Evolutionary conservation across 2,888 invertebrate species (phyloP).

Genomic region (Sepiola atlantica): DNA sequence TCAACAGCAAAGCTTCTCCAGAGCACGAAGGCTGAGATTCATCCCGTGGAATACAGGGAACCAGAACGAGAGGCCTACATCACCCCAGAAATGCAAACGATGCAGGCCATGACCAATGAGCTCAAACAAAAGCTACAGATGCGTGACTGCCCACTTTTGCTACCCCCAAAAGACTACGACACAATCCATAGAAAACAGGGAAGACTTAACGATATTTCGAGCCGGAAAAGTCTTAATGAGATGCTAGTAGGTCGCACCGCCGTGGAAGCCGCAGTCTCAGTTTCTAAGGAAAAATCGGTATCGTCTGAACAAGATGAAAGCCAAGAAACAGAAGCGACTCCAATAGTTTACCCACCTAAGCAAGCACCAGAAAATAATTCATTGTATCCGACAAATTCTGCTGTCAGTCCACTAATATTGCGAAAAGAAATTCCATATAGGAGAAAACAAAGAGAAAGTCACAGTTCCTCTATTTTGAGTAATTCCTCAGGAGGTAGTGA

Average conservation of each 20-base stretch:
- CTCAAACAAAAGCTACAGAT: constrained; percentile 83
- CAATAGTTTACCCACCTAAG: too few relatives aligned
- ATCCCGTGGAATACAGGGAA: constrained; percentile 64
- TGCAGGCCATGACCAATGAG: constrained; percentile 93
- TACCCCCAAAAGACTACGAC: constrained; percentile 96
- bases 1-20: constrained; percentile 52
- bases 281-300: too few relatives aligned
- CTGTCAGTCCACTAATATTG: too few relatives aligned
- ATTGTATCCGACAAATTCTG: too few relatives aligned
- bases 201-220: constrained; percentile 78
- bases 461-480: too few relatives aligned
- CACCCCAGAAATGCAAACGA: constrained; percentile 76
- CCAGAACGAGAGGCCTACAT: constrained; percentile 60
- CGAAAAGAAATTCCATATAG: too few relatives aligned
- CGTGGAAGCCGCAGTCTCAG: background rate
- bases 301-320: background rate
- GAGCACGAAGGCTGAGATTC: constrained; percentile 63
- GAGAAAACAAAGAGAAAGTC: too few relatives aligned
- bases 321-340: background rate
- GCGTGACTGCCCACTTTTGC: constrained; percentile 81
- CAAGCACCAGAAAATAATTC: too few relatives aligned
- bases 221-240: constrained; percentile 62
- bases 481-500: too few relatives aligned
- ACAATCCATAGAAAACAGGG: constrained; percentile 83
- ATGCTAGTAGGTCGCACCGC: constrained; percentile 57